Evolutionary conservation across 2,888 invertebrate species (phyloP).

Genomic region (Eledone cirrhosa): DNA sequence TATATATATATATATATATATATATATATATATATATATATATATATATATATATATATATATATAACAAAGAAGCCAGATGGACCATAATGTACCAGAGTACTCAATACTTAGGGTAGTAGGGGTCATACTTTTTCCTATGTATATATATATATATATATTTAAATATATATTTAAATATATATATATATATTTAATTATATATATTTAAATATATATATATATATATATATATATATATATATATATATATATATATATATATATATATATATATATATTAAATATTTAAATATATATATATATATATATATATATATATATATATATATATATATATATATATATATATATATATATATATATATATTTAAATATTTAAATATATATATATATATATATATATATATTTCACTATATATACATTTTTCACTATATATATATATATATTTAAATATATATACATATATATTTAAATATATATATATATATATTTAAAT

Average conservation of each 20-base stretch:
- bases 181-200: too few relatives aligned
- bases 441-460: neutral
- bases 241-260: conserved; percentile 2
- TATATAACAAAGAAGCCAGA: too few relatives aligned
- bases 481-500: neutral
- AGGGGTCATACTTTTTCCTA: too few relatives aligned
- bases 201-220: too few relatives aligned
- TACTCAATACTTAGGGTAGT: too few relatives aligned
- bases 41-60: too few relatives aligned
- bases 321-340: neutral
- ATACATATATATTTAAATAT: neutral
- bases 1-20: too few relatives aligned
- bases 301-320: neutral
- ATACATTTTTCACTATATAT: too few relatives aligned
- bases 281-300: neutral
- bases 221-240: neutral
- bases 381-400: neutral
- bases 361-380: neutral
- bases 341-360: neutral
- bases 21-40: too few relatives aligned
- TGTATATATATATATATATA: too few relatives aligned
- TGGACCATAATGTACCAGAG: too few relatives aligned
- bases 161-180: too few relatives aligned
- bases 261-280: conserved; percentile 6
- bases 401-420: neutral